phyloP scores from a whole-genome alignment of 2,113 vertebrate genomes.

The Excalfactoria chinensis region DNA sequence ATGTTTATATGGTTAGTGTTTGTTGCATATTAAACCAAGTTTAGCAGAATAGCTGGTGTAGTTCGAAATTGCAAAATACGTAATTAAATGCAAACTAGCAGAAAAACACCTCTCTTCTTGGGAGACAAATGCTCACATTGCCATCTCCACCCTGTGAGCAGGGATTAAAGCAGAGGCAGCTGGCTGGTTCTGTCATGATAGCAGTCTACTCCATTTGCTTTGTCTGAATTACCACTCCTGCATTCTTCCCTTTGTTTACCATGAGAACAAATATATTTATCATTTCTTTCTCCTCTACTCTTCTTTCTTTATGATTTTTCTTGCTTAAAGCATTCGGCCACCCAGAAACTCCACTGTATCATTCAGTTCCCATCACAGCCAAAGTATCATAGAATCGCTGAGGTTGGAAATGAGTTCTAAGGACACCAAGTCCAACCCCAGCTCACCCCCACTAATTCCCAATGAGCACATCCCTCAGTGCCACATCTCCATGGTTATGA shows the following conservation, averaged over 20 bases:
- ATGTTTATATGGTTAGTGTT: slow-evolving; percentile 75
- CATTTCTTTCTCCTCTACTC: slow-evolving; percentile 17
- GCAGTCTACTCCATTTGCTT: background rate
- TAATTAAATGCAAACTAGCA: slow-evolving; percentile 63
- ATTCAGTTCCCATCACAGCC: slow-evolving; percentile 33
- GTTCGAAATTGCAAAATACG: slow-evolving; percentile 69
- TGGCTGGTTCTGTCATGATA: background rate
- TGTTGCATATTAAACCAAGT: slow-evolving; percentile 73
- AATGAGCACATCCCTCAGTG: too few relatives aligned
- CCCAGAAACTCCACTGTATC: slow-evolving; percentile 50
- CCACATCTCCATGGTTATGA: too few relatives aligned
- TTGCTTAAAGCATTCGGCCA: slow-evolving; percentile 51
- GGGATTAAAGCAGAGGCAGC: background rate
- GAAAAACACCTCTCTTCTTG: background rate
- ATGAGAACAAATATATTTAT: slow-evolving; percentile 8
- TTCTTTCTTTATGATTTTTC: slow-evolving; percentile 39
- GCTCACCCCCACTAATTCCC: too few relatives aligned
- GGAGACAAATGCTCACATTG: background rate
- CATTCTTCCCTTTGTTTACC: slow-evolving; percentile 23
- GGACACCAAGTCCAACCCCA: too few relatives aligned
- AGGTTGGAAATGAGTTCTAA: too few relatives aligned
- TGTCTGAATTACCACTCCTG: background rate
- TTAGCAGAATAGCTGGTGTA: slow-evolving; percentile 61
- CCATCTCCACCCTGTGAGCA: background rate
- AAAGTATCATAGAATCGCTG: background rate